Evolutionary conservation across 2,888 invertebrate genomes (phyloP), one percentile per base, ranked within the genome.

Genomic region (Creontiades dilutus): DNA sequence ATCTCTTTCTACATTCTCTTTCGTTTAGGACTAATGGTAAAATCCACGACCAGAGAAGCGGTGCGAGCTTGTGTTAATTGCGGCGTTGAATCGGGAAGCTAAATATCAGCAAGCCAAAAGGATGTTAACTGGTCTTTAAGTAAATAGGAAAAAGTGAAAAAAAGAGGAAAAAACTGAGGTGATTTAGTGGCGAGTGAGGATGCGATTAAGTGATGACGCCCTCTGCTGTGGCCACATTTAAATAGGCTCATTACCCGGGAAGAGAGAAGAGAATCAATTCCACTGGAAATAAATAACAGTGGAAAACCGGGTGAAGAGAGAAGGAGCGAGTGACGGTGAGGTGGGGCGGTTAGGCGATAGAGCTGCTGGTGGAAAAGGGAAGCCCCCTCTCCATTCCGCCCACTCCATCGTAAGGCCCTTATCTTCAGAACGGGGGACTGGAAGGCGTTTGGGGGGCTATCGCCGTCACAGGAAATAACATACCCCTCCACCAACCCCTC

Each of bases 121-220:
- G 86, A 86, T 86, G 86, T 86, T 86, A 86, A 86, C 86, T 68
- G 86, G 86, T 68, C 75, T 86, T 68, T 86, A 86, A 86, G 68
- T 68, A 46, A 52, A 84, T 28, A 28, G 57, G n/a, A 57, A 84
- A 84, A 81, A 81, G 81, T 11, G 48, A 48, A 48, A 84, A 84
- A 84, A 27, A 84, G 28, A 86, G 19, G 75, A 14, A 27, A 87
- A 81, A 81, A 81, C 81, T 81, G 81, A 48, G 81, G 87, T 87
- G 87, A 87, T 87, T 87, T 87, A 87, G 87, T 76, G 48, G 23
- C 61, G 23, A 76, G 78, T 52, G 87, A 57, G 87, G 87, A 87
- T 78, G 87, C 87, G 87, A 87, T 87, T 87, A 87, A 87, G 87
- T 76, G 87, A 87, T 87, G 87, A 87, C 87, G 87, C 87, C 76